Evolutionary conservation across 2,888 invertebrate genomes (phyloP).

Genomic region (Euclidia mi): DNA sequence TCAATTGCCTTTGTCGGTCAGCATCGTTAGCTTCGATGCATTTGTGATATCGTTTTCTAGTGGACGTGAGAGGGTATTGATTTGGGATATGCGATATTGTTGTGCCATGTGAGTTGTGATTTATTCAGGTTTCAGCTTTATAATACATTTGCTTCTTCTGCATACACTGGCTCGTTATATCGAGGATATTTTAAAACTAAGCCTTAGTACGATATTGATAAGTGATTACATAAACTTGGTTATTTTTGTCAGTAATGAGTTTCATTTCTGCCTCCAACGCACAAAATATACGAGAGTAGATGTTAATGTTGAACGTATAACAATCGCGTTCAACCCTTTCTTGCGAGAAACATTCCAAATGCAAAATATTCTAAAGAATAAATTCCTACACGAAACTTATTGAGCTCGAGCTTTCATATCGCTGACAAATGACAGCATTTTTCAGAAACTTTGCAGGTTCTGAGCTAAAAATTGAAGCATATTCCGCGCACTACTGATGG

Average conservation of each 20-base stretch:
- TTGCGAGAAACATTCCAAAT: neutral
- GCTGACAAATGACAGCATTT: conserved; percentile 9
- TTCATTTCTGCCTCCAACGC: too few relatives aligned
- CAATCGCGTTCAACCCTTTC: neutral
- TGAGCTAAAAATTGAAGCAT: conserved; percentile 26
- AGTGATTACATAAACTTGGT: too few relatives aligned
- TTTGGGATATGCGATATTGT: neutral
- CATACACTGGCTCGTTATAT: too few relatives aligned
- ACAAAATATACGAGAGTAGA: too few relatives aligned
- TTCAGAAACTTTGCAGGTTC: conserved; percentile 5
- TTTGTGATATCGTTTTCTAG: conserved; percentile 4
- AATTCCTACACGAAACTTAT: neutral
- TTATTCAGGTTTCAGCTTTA: neutral
- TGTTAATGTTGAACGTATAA: neutral
- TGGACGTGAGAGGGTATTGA: neutral
- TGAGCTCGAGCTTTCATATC: neutral
- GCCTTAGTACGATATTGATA: too few relatives aligned
- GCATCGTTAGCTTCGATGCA: conserved; percentile 13
- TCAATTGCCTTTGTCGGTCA: conserved; percentile 51
- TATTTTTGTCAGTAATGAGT: too few relatives aligned
- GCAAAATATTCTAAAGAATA: neutral
- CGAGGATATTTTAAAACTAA: too few relatives aligned
- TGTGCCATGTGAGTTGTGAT: neutral
- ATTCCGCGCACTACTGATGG: conserved; percentile 27
- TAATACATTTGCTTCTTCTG: too few relatives aligned